Evolutionary conservation across 2,797 vertebrate species (phyloP), one percentile per base, ranked within the genome.

Genomic region (Borostomias antarcticus): DNA sequence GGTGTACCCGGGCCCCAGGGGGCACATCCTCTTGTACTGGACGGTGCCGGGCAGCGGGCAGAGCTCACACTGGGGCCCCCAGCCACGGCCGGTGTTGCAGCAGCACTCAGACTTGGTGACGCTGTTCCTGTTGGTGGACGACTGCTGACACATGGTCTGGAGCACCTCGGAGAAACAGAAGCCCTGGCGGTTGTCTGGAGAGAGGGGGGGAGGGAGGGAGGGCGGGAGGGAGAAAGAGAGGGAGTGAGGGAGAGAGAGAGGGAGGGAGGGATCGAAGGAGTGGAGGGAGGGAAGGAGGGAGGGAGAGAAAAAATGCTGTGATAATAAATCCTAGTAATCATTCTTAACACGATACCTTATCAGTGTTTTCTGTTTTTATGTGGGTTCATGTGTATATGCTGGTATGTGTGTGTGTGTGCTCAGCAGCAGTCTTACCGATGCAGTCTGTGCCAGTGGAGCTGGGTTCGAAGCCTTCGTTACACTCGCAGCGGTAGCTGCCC

Each of bases 51-150:
- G 95, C 32, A 98, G 89, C 0, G 96, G 96, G 61, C 96, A 99
- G 30, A 96, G 92, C 77, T 98, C 96, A 2, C 97, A 99, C 85
- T 88, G 92, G 0, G 93, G 88, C 0, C 96, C 96, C 96, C 96
- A 99, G 66, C 93, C 94, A 5, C 95, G 93, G 8, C 95, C 95
- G 0, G 81, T 87, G 37, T 94, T 94, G 33, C 96, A 98, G 88
- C 97, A 99, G 88, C 96, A 99, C 86, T 95, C 93, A 0, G 95
- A 95, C 64, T 95, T 97, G 77, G 96, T 94, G 63, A 96, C 94
- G 1, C 90, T 92, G 85, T 94, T 91, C 21, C 93, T 91, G 81
- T 94, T 94, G 81, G 94, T 95, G 66, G 94, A 94, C 0, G 85
- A 91, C 85, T 95, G 92, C 85, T 96, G 96, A 83, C 96, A 99